Evolutionary conservation across 2,797 vertebrate genomes (phyloP).

Genomic region (Malurus splendens): DNA sequence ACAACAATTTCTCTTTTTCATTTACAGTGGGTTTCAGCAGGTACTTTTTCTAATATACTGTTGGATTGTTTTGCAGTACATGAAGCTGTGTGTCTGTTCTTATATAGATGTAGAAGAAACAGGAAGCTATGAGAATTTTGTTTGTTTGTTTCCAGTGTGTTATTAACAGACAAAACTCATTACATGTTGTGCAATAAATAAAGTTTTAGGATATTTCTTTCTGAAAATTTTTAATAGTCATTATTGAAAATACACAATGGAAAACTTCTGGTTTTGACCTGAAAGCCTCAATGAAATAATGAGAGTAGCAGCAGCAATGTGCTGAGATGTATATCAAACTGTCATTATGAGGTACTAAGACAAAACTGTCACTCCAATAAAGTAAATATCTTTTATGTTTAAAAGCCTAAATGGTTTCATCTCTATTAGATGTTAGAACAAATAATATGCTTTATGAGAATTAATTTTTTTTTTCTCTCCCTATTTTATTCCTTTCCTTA

Average conservation of each 20-base stretch:
- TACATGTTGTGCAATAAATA: background rate
- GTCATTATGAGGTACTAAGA: background rate
- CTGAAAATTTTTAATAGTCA: background rate
- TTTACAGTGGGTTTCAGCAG: background rate
- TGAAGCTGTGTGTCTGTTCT: background rate
- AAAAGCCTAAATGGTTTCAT: background rate
- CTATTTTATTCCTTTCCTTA: background rate
- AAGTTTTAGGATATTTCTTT: background rate
- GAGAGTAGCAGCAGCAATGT: background rate
- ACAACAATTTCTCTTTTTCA: background rate
- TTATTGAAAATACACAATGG: background rate
- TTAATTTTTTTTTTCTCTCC: background rate
- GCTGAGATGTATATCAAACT: background rate
- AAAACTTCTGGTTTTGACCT: background rate
- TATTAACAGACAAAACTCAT: background rate
- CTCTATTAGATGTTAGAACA: background rate
- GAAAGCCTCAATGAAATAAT: background rate
- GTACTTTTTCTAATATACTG: background rate
- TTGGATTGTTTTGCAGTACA: rapidly evolving
- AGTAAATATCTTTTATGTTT: background rate
- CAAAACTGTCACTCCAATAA: background rate
- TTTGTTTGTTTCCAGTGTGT: background rate
- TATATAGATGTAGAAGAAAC: background rate
- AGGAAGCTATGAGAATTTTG: background rate
- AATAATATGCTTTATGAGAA: background rate